These are phyloP conservation scores for Phrynosoma blainvillii DNA, from an alignment of 2,113 vertebrate genomes.

Conservation along the genomic window DNA sequence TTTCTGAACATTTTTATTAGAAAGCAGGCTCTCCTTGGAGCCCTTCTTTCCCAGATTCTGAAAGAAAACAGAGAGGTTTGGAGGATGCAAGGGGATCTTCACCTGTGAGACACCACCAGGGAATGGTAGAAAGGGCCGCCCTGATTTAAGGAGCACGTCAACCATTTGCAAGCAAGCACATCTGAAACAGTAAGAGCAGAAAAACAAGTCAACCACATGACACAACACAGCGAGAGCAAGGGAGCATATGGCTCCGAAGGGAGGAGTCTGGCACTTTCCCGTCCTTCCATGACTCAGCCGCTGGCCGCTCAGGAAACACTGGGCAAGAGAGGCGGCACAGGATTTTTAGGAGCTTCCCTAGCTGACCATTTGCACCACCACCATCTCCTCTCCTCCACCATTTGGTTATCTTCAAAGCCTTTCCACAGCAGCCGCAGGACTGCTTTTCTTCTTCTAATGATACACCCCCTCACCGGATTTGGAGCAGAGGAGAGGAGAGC, in stretches of 20 bases:
- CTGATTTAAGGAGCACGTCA: neutral
- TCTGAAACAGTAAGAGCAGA: rapidly evolving
- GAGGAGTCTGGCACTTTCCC: conserved; percentile 48
- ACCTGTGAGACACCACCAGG: neutral
- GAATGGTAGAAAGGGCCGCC: too few relatives aligned
- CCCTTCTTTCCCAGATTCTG: neutral
- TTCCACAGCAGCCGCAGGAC: rapidly evolving
- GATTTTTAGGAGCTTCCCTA: neutral
- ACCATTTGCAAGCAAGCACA: rapidly evolving
- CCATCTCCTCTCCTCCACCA: neutral
- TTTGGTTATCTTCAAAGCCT: conserved; percentile 10
- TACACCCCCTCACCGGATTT: neutral
- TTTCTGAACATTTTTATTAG: neutral
- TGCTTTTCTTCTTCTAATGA: neutral
- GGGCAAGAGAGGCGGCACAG: neutral
- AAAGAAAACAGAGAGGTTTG: neutral
- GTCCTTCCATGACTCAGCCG: conserved; percentile 58
- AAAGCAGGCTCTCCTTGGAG: neutral
- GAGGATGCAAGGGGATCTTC: rapidly evolving
- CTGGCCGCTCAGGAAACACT: neutral
- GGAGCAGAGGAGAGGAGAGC: rapidly evolving
- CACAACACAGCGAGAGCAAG: neutral
- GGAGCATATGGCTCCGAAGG: neutral
- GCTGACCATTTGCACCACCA: conserved; percentile 15
- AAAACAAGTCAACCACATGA: neutral